Base-by-base conservation (phyloP, 2,888 invertebrate genomes). In the Rosalia funebris region DNA sequence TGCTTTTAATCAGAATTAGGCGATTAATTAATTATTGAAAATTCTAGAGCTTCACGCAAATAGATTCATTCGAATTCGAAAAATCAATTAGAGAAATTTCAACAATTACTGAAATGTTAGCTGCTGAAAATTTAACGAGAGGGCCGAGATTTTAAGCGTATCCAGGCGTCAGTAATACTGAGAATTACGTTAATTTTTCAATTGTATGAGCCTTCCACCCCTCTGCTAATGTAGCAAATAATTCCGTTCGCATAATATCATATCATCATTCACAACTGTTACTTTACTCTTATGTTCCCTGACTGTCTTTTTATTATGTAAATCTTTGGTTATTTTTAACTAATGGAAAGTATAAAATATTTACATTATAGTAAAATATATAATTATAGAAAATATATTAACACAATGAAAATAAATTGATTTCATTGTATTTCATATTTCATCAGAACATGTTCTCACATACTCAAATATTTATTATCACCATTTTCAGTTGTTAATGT, bases 111-210 rank as follows among this genome's bases (percentile, higher is more conserved):
- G 39, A 44, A 41, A 58, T 53, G 53, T 46, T 25, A 58, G 46
- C 55, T 60, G 45, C 50, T 32, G 60, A 56, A 60, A 48, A 45
- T 46, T 60, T 56, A 52, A 52, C 52, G 52, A 60, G 56, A 34
- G 46, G 45, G 53, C 32, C 15, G 37, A 37, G 53, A 53, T 56
- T 60, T 50, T 39, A 37, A 37, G 53, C 10, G 61, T 32, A 61
- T 41, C 47, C 57, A 17, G 42, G 42, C 41, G 57, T 61, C 36
- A 46, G 47, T 61, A 61, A 61, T 57, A 42, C 42, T 53, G 57
- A 31, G 20, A 50, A 57, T 61, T 53, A 53, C 48, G 41, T 46
- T 52, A 61, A 57, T 61, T 47, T 52, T 52, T 42, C 37, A 60
- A 60, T 56, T 56, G 48, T 42, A 11, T 19, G 37, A 42, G 31